A percentile compares a stretch with the other conserved stretches of the same genome.
Evolutionary conservation across 2,888 invertebrate species (phyloP).

Genomic region (Eupeodes latifasciatus): DNA sequence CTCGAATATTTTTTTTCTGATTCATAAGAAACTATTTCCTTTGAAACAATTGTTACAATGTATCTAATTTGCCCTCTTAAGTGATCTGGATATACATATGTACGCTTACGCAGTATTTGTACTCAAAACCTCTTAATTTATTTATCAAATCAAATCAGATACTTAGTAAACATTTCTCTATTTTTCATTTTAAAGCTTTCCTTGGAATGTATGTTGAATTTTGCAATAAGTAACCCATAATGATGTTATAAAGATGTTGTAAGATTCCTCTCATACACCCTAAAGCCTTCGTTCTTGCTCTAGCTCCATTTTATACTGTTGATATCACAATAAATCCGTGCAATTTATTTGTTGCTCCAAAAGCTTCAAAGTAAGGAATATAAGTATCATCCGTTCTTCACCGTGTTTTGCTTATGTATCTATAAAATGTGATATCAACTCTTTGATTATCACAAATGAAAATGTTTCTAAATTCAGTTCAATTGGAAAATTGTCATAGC

Average conservation of each 20-base stretch:
- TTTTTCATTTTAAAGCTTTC: neutral
- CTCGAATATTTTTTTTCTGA: too few species aligned
- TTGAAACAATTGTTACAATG: neutral
- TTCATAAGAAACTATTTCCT: too few species aligned
- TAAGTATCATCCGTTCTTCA: neutral
- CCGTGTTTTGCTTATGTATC: neutral
- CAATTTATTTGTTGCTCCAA: neutral
- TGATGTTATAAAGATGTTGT: neutral
- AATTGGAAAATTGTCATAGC: constrained; percentile 68
- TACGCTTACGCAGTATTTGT: neutral
- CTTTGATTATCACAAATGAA: constrained; percentile 57
- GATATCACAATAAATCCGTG: neutral
- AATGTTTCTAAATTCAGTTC: constrained; percentile 70
- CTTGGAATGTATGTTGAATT: neutral
- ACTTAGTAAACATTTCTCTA: too few species aligned
- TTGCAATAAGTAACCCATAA: neutral
- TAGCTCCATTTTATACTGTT: neutral
- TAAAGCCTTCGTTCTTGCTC: neutral
- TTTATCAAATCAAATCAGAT: neutral
- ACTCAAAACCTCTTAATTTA: neutral
- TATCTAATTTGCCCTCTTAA: neutral
- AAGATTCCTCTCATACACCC: too few species aligned
- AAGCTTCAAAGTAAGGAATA: neutral
- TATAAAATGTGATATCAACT: constrained; percentile 2
- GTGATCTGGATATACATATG: too few species aligned